phyloP scores from a whole-genome alignment of 2,888 invertebrate species.

The Parnassius orleans region DNA sequence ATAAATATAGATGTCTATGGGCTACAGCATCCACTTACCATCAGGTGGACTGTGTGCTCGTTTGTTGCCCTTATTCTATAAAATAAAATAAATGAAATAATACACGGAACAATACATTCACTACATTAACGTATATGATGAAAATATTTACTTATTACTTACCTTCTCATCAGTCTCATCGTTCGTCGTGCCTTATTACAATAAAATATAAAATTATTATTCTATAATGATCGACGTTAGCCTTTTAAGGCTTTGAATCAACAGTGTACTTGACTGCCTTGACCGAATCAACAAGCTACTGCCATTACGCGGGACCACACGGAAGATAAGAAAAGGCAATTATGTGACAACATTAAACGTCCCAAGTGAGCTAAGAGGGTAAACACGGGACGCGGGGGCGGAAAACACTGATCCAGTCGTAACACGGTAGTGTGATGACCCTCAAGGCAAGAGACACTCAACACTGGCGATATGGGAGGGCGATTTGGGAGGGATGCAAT shows the following conservation, averaged over 20 bases:
- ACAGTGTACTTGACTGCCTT: background rate
- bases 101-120: no score
- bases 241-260: background rate
- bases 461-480: constrained; percentile 46
- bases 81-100: no score
- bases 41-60: no score
- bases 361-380: constrained; percentile 48
- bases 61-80: no score
- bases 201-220: no score
- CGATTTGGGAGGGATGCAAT: constrained; percentile 18
- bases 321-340: constrained; percentile 48
- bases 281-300: constrained; percentile 26
- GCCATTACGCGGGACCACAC: constrained; percentile 39
- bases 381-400: constrained; percentile 56
- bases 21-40: no score
- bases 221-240: no score
- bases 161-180: no score
- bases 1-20: no score
- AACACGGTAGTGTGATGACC: constrained; percentile 53
- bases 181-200: no score
- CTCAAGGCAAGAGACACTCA: constrained; percentile 28
- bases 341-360: constrained; percentile 59
- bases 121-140: no score
- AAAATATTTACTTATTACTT: no score
- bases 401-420: constrained; percentile 40